Evolutionary conservation across 1,140 invertebrate genomes (phyloP), one percentile per base, ranked within the genome.

Genomic region (Orius insidiosus): DNA sequence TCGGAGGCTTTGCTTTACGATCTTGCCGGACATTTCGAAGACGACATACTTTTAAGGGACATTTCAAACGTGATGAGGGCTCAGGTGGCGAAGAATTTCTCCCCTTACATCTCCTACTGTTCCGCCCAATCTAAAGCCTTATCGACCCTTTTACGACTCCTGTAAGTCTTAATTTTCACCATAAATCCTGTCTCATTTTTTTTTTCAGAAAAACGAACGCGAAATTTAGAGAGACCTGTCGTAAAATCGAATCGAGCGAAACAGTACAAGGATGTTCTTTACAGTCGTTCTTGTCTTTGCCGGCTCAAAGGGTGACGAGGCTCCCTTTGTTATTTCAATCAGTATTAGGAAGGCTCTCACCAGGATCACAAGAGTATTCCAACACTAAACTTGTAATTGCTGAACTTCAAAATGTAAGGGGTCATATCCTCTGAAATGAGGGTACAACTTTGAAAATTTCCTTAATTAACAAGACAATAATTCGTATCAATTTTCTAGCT

Each of bases 111-210:
- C 14, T 74, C 76, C 37, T 95, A 93, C 65, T 93, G 88, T 60
- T 84, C 85, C 54, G 85, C 92, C 61, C 87, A 94, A 68, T 74
- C 84, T 3, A 76, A 78, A 55, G 81, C 93, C 62, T 83, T 86
- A 55, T 64, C 74, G 37, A 78, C 76, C 0, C 65, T 94, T 15
- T 80, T 82, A 53, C 68, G 76, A 52, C 64, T 94, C 1, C 78
- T 78, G 70, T 75, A 69, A 61, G 59, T 61, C 15, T 16, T 42
- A 32, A 30, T 24, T 16, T 24, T 7, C 24, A 24, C 24, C n/a
- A n/a, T n/a, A n/a, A 24, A 24, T 24, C 7, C 7, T 24, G 24
- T 24, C 7, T 4, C 24, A 3, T 24, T 24, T 24, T 24, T 24
- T 24, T 24, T 3, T n/a, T n/a, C 7, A 24, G 24, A 24, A 24